Evolutionary conservation across 2,113 vertebrate species (phyloP).

Genomic region (Syngnathus scovelli): DNA sequence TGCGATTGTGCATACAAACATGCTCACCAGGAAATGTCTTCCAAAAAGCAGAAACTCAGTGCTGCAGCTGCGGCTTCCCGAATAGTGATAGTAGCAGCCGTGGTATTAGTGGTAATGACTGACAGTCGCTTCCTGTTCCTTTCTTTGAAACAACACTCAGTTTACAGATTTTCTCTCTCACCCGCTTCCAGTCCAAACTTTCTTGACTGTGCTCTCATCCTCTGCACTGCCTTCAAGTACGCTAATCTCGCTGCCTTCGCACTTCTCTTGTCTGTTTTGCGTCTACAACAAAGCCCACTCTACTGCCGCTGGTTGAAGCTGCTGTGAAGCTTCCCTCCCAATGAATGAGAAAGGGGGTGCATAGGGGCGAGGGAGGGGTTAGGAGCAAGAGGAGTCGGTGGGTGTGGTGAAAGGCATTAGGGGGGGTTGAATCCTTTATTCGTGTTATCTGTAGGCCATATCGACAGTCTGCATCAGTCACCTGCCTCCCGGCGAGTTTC

Average conservation of each 20-base stretch:
- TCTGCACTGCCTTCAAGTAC: conserved; percentile 11
- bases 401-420: conserved; percentile 30
- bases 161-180: conserved; percentile 11
- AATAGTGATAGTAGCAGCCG: not conserved
- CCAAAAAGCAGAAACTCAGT: conserved; percentile 37
- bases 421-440: conserved; percentile 52
- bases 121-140: conserved; percentile 55
- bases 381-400: conserved; percentile 43
- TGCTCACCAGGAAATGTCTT: conserved; percentile 55
- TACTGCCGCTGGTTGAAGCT: conserved; percentile 33
- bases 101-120: conserved; percentile 8
- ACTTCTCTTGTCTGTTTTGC: conserved; percentile 17
- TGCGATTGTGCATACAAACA: conserved; percentile 1
- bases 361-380: conserved; percentile 38
- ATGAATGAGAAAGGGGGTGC: conserved; percentile 51
- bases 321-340: conserved; percentile 50
- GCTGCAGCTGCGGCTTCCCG: not conserved
- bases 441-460: conserved; percentile 62
- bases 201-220: conserved; percentile 8
- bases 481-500: conserved; percentile 70
- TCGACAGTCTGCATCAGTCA: conserved; percentile 67
- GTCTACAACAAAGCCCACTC: conserved; percentile 68
- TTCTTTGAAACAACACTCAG: conserved; percentile 27
- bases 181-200: conserved; percentile 8
- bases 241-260: conserved; percentile 21